Conservation (phyloP, 2,797 vertebrate genomes). For the Halcyon smyrnensis region DNA sequence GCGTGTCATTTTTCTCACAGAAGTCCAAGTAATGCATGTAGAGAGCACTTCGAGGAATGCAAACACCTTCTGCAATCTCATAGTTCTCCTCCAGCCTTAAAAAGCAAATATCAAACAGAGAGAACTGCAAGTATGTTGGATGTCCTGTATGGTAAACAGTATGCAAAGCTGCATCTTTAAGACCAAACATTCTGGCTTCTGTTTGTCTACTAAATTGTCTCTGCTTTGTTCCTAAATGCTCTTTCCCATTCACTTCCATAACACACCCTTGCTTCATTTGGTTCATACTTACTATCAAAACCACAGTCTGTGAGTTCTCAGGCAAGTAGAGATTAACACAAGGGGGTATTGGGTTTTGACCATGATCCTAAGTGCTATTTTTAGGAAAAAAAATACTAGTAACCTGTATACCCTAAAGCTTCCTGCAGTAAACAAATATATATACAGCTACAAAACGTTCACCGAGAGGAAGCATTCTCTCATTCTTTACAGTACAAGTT, state of each 20-base stretch:
- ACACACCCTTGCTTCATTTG: neutral
- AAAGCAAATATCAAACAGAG: constrained; percentile 48
- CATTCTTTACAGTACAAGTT: neutral
- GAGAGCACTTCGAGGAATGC: constrained; percentile 96
- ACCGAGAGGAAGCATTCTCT: neutral
- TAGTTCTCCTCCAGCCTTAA: constrained; percentile 98
- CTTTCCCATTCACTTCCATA: neutral
- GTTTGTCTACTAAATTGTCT: neutral
- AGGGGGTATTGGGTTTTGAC: neutral
- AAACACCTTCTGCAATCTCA: constrained; percentile 98
- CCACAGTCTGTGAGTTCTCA: neutral
- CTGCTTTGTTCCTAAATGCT: neutral
- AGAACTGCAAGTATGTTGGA: constrained; percentile 60
- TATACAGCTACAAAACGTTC: neutral
- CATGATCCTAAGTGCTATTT: neutral
- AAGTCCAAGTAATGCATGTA: constrained; percentile 99
- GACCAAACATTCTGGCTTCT: neutral
- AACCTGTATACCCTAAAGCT: neutral
- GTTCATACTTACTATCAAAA: neutral
- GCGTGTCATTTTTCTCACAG: constrained; percentile 97
- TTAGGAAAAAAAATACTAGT: neutral
- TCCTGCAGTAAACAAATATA: neutral
- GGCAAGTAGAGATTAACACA: neutral
- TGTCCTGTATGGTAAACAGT: constrained; percentile 8
- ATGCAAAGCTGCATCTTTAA: neutral